Base-by-base conservation (phyloP, 2,888 invertebrate species). In the Lasioglossum malachurum region DNA sequence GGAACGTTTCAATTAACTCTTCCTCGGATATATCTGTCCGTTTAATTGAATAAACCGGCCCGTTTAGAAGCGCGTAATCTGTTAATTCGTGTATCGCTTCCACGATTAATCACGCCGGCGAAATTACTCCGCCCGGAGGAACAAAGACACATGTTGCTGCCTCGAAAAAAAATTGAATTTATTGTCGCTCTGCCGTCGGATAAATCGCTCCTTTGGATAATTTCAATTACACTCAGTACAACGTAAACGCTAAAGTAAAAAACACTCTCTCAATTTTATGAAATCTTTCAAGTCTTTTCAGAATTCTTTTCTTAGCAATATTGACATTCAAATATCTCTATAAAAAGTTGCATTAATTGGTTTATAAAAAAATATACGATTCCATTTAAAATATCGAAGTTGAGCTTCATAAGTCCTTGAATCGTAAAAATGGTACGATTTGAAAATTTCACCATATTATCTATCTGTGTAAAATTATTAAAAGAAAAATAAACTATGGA, bases 1-100 rank as follows among this genome's bases (percentile, higher is more conserved):
- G 78, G 69, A 69, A 69, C 83, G 84, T 85, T 86, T 86, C 82
- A 86, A 83, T 82, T 79, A 83, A 83, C 72, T 79, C 44, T 79
- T 83, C 19, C 31, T 78, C 31, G 16, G n/a, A n/a, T 60, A 60
- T 60, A 60, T 35, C 35, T 69, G 44, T 53, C 23, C 12, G 31
- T 12, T 16, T 16, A 46, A 71, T 75, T 72, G 71, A 71, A 75
- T 35, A 44, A 74, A 78, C 7, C 35, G 46, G 67, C 75, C 49
- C 57, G 57, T 79, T 75, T 53, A 27, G 27, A 60, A 41, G 46
- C 35, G 41, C 31, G 19, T 44, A 27, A 78, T 44, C 46, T 78
- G 72, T 44, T 75, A 31, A 49, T 77, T 12, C 14, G 3, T 19
- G 73, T 77, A 69, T 69, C 69, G 38, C 23, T 38, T 38, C 38